A percentile compares a stretch with the other conserved stretches of the same genome.
Evolutionary conservation across 2,888 invertebrate species (phyloP).

Genomic region (Metacarcinus magister): DNA sequence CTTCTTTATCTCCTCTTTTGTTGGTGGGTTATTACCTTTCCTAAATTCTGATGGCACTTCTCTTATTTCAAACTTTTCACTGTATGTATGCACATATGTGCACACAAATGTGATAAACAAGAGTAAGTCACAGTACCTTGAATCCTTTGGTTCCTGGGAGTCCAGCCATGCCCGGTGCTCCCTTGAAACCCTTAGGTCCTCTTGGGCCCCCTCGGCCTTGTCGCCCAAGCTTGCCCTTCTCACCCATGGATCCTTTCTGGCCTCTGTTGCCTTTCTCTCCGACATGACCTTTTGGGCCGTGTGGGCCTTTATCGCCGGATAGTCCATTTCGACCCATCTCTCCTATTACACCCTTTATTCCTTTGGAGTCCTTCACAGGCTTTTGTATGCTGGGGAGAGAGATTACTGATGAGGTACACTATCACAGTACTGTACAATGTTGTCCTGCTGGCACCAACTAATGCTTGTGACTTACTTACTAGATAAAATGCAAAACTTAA

Average conservation of each 20-base stretch:
- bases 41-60: no score
- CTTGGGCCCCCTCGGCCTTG: conserved; percentile 78
- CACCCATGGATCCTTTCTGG: conserved; percentile 82
- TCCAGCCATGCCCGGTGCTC: conserved; percentile 82
- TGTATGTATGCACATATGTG: no score
- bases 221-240: conserved; percentile 82
- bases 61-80: no score
- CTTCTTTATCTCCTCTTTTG: no score
- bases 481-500: neutral
- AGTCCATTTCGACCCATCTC: conserved; percentile 65
- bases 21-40: no score
- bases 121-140: conserved; percentile 70
- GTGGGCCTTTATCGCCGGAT: conserved; percentile 61
- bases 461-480: neutral
- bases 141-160: conserved; percentile 78
- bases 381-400: neutral
- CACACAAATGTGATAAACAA: neutral
- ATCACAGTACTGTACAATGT: neutral
- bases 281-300: conserved; percentile 71
- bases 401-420: neutral
- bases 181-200: conserved; percentile 83
- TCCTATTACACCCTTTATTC: conserved; percentile 82
- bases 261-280: conserved; percentile 83
- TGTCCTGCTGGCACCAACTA: neutral
- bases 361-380: conserved; percentile 9